Base-by-base conservation (phyloP, 2,113 vertebrate species). In the Larimichthys crocea region DNA sequence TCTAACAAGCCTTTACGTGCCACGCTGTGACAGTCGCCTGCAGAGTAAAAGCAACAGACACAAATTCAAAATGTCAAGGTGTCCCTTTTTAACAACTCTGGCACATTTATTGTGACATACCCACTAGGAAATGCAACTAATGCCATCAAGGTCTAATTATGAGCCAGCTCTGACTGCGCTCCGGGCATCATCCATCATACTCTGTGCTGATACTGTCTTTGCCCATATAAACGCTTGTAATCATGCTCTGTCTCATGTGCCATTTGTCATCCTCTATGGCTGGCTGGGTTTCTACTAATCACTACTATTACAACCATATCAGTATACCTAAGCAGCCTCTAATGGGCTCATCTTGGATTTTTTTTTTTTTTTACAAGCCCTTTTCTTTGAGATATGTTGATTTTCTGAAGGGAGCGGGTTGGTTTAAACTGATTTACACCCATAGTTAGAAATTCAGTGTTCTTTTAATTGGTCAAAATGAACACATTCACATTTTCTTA, bases 71-170 rank as follows among this genome's bases (percentile, higher is more conserved):
- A 81, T 81, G 69, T 87, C 79, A 85, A 80, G 55, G 71, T 77
- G 75, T 87, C 73, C 61, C 75, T 76, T 87, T 88, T 86, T 82
- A 92, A 89, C 83, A 87, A 61, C 56, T 86, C 80, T 64, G 76
- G 64, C 78, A 82, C 82, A 85, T 88, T 79, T 70, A 71, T 79
- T 84, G 76, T 90, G 89, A 93, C 88, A 87, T 85, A 75, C 80
- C 72, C 86, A 78, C 82, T 44, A 88, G 86, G 83, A 91, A 87
- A 88, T 72, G 64, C 85, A 84, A 85, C 87, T 87, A 85, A 89
- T 86, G 57, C 66, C 85, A 89, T 82, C 80, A 81, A 83, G 80
- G 85, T 88, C 92, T 92, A 91, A 93, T 92, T 90, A 93, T 71
- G 72, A 87, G 79, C 53, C 85, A 72, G 84, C 79, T 82, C 88